These are phyloP conservation scores for Pangasius krempfi DNA, from an alignment of 2,797 vertebrate species.

Conservation along the genomic window DNA sequence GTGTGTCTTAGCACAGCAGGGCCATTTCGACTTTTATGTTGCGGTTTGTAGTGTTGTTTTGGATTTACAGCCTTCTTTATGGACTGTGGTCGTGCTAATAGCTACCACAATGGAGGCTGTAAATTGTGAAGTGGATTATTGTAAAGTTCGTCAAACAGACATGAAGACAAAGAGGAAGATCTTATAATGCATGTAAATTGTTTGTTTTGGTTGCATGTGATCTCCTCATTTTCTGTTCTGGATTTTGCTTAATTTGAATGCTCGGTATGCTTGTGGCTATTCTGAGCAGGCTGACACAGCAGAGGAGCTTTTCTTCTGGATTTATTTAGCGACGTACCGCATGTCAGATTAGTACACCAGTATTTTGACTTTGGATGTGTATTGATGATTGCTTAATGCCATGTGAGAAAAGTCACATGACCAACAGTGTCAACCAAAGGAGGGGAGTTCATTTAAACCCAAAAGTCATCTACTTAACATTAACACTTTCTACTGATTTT, in stretches of 20 bases:
- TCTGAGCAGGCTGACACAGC: not conserved
- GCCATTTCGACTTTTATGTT: conserved; percentile 56
- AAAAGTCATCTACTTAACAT: conserved; percentile 21
- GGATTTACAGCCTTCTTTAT: conserved; percentile 63
- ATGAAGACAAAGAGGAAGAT: conserved; percentile 51
- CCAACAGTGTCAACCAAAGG: not conserved
- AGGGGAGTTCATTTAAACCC: not conserved
- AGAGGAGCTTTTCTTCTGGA: not conserved
- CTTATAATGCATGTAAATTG: conserved; percentile 38
- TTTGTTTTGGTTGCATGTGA: conserved; percentile 40
- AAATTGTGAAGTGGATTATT: conserved; percentile 53
- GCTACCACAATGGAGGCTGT: conserved; percentile 51
- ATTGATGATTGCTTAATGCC: not conserved
- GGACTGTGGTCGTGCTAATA: conserved; percentile 56
- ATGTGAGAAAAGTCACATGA: conserved; percentile 22
- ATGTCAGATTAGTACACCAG: not conserved
- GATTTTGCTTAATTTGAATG: conserved; percentile 22
- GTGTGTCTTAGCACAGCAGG: conserved; percentile 52
- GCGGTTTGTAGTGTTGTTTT: conserved; percentile 59
- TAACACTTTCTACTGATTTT: conserved; percentile 18
- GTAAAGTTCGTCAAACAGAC: conserved; percentile 41
- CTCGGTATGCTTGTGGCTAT: not conserved
- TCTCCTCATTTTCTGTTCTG: conserved; percentile 24
- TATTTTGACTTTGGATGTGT: not conserved
- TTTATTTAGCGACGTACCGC: not conserved